Evolutionary conservation across 2,113 vertebrate species (phyloP).

Genomic region (Semnopithecus entellus): DNA sequence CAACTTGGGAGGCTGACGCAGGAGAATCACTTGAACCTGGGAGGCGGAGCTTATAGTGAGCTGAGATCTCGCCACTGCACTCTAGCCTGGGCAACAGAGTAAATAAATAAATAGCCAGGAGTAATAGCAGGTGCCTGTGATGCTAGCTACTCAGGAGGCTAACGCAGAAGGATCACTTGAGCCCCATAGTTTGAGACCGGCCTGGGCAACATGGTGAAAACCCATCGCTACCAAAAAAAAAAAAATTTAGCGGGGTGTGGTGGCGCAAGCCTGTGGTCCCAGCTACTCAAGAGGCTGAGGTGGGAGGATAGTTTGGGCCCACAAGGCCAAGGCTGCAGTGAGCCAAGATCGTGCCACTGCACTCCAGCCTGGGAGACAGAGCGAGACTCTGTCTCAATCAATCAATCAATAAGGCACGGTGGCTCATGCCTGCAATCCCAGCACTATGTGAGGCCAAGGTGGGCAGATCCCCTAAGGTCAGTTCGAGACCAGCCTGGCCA

Average conservation of each 20-base stretch:
- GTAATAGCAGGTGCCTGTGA: too few relatives aligned
- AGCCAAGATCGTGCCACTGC: background rate
- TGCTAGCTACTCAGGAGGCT: background rate
- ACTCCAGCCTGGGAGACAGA: background rate
- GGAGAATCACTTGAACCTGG: too few relatives aligned
- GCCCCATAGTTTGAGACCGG: background rate
- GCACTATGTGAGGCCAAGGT: background rate
- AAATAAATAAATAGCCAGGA: too few relatives aligned
- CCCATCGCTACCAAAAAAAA: background rate
- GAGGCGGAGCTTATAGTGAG: too few relatives aligned
- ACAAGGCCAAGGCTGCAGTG: background rate
- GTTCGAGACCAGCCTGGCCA: background rate
- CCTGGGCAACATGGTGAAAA: background rate
- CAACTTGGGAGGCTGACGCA: too few relatives aligned
- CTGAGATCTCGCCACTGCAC: too few relatives aligned
- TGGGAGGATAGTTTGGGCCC: background rate
- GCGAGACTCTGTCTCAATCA: background rate
- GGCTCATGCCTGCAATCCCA: background rate
- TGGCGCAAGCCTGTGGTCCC: background rate
- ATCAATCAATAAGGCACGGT: background rate
- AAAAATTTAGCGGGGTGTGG: background rate
- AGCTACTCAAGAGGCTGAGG: background rate
- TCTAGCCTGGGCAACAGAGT: too few relatives aligned
- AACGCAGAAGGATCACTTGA: background rate
- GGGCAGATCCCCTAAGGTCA: background rate